Conservation (phyloP, 2,797 vertebrate species). For the Astyanax mexicanus region DNA sequence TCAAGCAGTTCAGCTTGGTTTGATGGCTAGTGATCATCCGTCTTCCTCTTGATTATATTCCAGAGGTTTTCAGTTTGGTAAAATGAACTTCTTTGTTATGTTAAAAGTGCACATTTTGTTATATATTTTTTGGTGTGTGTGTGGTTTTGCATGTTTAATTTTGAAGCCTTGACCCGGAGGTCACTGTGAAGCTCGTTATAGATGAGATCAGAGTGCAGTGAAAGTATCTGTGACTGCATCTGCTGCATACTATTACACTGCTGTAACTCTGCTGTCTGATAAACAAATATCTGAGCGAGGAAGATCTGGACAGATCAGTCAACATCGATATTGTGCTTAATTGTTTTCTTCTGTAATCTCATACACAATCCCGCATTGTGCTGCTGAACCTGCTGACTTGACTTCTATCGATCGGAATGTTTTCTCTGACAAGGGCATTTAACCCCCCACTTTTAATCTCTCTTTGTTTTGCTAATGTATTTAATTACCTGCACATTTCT, state of each 20-base stretch:
- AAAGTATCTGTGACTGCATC: neutral
- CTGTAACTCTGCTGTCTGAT: neutral
- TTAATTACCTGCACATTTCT: neutral
- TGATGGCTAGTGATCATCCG: too few relatives aligned
- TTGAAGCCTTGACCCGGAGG: neutral
- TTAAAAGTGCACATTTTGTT: too few relatives aligned
- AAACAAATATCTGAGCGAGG: neutral
- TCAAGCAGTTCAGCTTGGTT: too few relatives aligned
- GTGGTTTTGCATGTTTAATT: neutral
- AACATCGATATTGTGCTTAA: slow-evolving; percentile 5
- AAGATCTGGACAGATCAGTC: slow-evolving; percentile 2
- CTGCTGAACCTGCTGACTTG: slow-evolving; percentile 36
- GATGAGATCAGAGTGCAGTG: neutral
- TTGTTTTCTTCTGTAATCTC: neutral
- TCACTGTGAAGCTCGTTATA: neutral
- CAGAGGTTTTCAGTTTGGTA: too few relatives aligned
- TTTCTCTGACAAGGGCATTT: slow-evolving; percentile 20
- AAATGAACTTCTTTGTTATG: too few relatives aligned
- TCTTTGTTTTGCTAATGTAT: slow-evolving; percentile 31
- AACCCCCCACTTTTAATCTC: neutral
- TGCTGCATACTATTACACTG: neutral
- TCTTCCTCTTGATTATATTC: too few relatives aligned
- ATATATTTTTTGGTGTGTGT: neutral
- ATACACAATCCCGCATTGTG: slow-evolving; percentile 16
- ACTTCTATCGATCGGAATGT: slow-evolving; percentile 30